Evolutionary conservation across 2,797 vertebrate genomes (phyloP).

Genomic region (Alectoris magna): DNA sequence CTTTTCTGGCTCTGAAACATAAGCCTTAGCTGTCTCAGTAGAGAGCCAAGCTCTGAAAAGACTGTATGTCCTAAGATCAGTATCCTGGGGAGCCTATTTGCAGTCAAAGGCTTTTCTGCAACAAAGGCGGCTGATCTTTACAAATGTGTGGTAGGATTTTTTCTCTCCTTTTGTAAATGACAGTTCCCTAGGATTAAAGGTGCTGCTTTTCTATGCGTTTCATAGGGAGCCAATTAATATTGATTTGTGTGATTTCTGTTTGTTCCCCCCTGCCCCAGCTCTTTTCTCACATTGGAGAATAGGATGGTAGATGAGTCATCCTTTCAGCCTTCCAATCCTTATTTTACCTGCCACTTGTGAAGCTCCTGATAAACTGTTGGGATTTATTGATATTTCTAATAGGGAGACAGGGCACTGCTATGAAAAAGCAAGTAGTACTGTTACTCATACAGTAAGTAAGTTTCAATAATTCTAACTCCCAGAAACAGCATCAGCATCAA

Average conservation of each 20-base stretch:
- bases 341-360: neutral
- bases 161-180: neutral
- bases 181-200: neutral
- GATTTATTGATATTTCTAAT: neutral
- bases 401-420: neutral
- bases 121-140: neutral
- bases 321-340: neutral
- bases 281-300: neutral
- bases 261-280: neutral
- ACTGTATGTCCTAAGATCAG: neutral
- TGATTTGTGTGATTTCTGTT: neutral
- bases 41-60: neutral
- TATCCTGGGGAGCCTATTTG: constrained; percentile 3
- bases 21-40: neutral
- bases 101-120: constrained; percentile 16
- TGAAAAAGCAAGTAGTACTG: neutral
- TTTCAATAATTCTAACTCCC: neutral
- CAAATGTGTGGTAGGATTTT: neutral
- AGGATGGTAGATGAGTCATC: neutral
- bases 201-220: neutral
- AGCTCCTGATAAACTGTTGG: neutral
- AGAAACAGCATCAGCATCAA: neutral
- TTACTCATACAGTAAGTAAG: neutral
- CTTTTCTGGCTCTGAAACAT: neutral
- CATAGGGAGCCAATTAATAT: neutral